Base-by-base conservation (phyloP, 2,797 vertebrate genomes). In the Myotis myotis region DNA sequence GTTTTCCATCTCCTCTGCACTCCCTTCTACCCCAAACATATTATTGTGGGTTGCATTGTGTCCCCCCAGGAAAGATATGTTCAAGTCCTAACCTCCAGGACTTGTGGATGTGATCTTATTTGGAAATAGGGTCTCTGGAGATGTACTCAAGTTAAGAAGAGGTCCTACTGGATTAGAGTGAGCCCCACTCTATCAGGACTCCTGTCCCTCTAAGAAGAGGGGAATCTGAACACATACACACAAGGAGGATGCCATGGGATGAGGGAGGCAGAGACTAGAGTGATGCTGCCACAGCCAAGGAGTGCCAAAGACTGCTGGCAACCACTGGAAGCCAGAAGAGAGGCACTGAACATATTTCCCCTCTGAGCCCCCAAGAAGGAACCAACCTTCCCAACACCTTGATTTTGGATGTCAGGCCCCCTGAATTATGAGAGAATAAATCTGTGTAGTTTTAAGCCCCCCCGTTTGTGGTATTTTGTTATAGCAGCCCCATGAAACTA, bases 81-180 rank as follows among this genome's bases (percentile, higher is more conserved):
- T 91, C 36, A 62, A 41, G 17, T 57, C 79, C 38, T 78, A 87
- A 53, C 17, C 57, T 8, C 64, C 16, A 60, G n/a, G 64, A 36
- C 49, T 41, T 81, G 41, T 51, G 30, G 87, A 62, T 28, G 9
- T 36, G 41, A 70, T 17, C n/a, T 83, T 72, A 75, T 74, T 38
- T 70, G 25, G 36, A 95, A 93, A 93, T 71, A 88, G 17, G 13
- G 17, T 90, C 68, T 71, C 44, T 88, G 85, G 25, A 89, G 89
- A 70, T n/a, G 23, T 70, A 36, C 78, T 79, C 78, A 75, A 49
- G 12, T 88, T 89, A 91, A 64, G 72, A 41, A 57, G 44, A 93
- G 30, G 53, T 81, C 53, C 28, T 36, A 23, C 16, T 64, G 30
- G 55, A 51, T 83, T 74, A 38, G 8, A 33, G 62, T 66, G 9